A percentile compares a stretch with the other conserved stretches of the same genome.
phyloP scores from a whole-genome alignment of 2,888 invertebrate species.

The Colletes collaris region DNA sequence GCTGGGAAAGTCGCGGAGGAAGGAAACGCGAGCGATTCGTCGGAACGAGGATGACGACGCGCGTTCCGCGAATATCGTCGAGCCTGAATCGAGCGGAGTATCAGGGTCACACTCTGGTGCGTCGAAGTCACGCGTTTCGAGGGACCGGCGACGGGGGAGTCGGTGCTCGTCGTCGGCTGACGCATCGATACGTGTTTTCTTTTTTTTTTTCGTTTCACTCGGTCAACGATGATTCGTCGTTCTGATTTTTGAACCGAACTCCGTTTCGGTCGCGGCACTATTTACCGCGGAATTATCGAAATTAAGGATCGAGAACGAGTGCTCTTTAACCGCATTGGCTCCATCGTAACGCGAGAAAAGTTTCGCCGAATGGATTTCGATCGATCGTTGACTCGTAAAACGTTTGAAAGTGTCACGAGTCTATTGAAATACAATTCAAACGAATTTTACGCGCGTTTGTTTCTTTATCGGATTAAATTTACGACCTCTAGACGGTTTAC shows the following conservation, averaged over 20 bases:
- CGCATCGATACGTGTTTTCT: conserved; percentile 9
- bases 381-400: too few species aligned
- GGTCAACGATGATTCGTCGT: background rate
- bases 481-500: too few species aligned
- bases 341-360: too few species aligned
- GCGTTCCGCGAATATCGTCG: conserved; percentile 54
- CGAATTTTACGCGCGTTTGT: too few species aligned
- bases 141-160: conserved; percentile 29
- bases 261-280: too few species aligned
- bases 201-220: background rate
- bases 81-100: conserved; percentile 39
- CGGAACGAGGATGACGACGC: conserved; percentile 67
- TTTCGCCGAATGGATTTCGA: too few species aligned
- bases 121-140: conserved; percentile 49
- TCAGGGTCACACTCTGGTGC: conserved; percentile 59
- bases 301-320: too few species aligned
- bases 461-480: too few species aligned
- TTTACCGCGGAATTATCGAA: background rate
- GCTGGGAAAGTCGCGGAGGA: conserved; percentile 73
- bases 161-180: conserved; percentile 8
- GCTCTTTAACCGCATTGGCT: too few species aligned
- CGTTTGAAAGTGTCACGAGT: too few species aligned
- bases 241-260: conserved; percentile 7
- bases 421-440: too few species aligned
- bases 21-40: conserved; percentile 66